Conservation (phyloP, 2,113 vertebrate species). For the Morone chrysops region DNA sequence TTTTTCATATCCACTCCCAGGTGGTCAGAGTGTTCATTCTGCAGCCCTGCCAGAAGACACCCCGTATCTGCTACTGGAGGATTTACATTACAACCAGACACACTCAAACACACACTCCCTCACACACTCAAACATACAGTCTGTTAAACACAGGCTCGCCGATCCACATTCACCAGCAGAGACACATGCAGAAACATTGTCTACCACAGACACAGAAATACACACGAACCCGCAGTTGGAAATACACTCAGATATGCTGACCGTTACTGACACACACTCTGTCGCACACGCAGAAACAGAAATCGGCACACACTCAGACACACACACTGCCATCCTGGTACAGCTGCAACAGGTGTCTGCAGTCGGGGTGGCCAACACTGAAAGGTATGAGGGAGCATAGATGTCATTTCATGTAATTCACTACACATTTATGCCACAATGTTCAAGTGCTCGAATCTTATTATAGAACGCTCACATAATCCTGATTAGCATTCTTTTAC, state of each 20-base stretch:
- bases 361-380: constrained; percentile 82
- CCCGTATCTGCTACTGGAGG: constrained; percentile 64
- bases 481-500: background rate
- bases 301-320: constrained; percentile 49
- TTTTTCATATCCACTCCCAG: constrained; percentile 25
- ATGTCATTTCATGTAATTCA: background rate
- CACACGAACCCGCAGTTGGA: constrained; percentile 9
- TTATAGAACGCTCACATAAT: background rate
- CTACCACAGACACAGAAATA: background rate
- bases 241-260: background rate
- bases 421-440: background rate
- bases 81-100: constrained; percentile 74
- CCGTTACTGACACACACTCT: constrained; percentile 19
- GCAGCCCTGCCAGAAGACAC: constrained; percentile 61
- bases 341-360: constrained; percentile 80
- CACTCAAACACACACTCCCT: constrained; percentile 40
- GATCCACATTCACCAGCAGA: constrained; percentile 7
- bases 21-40: constrained; percentile 65
- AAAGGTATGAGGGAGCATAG: constrained; percentile 81
- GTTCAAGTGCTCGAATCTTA: background rate
- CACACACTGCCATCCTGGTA: constrained; percentile 37
- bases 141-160: background rate
- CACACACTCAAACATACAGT: constrained; percentile 36
- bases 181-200: background rate
- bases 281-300: background rate